Evolutionary conservation across 2,113 vertebrate genomes (phyloP), one percentile per base, ranked within the genome.

Genomic region (Bufo bufo): DNA sequence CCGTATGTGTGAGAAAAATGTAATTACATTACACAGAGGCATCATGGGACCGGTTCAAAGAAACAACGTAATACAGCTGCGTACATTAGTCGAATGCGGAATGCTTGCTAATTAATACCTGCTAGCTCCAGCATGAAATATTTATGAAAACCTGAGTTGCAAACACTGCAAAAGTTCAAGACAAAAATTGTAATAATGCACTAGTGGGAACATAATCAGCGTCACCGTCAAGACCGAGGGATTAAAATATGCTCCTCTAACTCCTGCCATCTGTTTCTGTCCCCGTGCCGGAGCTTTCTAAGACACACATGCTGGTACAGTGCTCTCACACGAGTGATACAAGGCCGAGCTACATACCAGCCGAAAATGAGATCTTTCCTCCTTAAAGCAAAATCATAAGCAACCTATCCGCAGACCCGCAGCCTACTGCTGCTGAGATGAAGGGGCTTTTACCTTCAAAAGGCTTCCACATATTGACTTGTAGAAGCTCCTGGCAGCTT

Each of bases 201-300:
- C 33, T 56, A 7, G 23, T 56, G 43, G 65, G 63, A 80, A 81
- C 63, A 80, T 69, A 33, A 86, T 78, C 74, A 33, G 43, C 4
- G 56, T 71, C 50, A 69, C 71, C 17, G 47, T 69, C 59, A 87
- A 80, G 77, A 69, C 17, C 33, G 23, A 72, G 86, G 45, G 50
- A 74, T 72, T 87, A 58, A 71, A 87, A 74, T 82, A 82, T 82
- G 86, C 23, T 87, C 80, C 77, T 81, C 58, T 65, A 81, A 81
- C 10, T 20, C 65, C n/a, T 71, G 65, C 86, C 77, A 82, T 82
- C 77, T 87, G 86, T 19, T 75, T 6, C 72, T 75, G 72, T 50
- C 72, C 72, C 45, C 10, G 12, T 8, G 65, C 78, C 71, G 77
- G 77, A 33, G 33, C 33, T 45, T 50, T 69, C n/a, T 80, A 33